These are phyloP conservation scores for Lithobates pipiens DNA, from an alignment of 2,797 vertebrate species.

Conservation along the genomic window DNA sequence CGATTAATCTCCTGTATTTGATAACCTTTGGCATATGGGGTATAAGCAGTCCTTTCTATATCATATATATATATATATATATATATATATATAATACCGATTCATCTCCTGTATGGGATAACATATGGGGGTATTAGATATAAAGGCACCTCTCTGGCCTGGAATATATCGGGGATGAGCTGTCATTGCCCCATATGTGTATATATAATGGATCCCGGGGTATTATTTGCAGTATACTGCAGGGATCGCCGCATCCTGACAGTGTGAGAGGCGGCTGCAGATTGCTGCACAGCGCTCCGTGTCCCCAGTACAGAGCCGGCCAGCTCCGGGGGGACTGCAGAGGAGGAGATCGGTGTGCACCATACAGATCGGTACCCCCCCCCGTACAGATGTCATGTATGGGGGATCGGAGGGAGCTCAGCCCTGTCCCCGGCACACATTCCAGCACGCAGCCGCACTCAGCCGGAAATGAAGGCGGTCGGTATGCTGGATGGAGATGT, in stretches of 20 bases:
- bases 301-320: constrained; percentile 38
- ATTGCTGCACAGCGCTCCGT: constrained; percentile 70
- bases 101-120: no score
- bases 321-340: constrained; percentile 53
- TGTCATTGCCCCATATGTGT: no score
- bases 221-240: background rate
- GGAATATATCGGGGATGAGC: no score
- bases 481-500: background rate
- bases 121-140: no score
- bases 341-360: background rate
- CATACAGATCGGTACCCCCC: no score
- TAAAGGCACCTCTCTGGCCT: no score
- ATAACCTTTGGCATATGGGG: no score
- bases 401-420: no score
- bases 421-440: background rate
- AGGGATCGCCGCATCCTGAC: constrained; percentile 67
- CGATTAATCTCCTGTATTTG: no score
- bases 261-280: constrained; percentile 68
- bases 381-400: background rate
- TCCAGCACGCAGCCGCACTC: constrained; percentile 11
- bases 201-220: background rate
- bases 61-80: no score
- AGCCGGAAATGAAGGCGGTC: constrained; percentile 47
- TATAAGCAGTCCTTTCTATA: no score
- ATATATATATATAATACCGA: no score